Base-by-base conservation (phyloP, 2,113 vertebrate genomes). In the Plectropomus leopardus region DNA sequence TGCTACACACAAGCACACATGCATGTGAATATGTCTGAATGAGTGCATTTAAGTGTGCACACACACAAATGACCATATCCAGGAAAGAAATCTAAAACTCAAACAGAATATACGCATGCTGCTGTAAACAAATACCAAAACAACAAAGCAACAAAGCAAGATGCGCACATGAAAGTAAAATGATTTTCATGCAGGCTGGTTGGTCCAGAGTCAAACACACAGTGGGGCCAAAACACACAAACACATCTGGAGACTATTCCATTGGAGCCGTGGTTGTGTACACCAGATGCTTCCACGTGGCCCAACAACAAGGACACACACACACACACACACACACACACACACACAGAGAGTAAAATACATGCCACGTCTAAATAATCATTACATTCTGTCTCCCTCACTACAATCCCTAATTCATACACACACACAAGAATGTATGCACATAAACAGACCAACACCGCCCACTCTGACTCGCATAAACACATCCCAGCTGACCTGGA, bases 171-270 rank as follows among this genome's bases (percentile, higher is more conserved):
- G 24, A 72, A 72, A 80, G 69, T 28, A 14, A 58, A 84, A 51
- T 82, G 58, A 89, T 78, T 84, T 71, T 53, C 74, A 84, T 72
- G 79, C 58, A 83, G 61, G 15, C 66, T 0, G 26, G 54, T 74
- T 28, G 60, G 77, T 84, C 42, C 23, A 53, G 11, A 88, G 63
- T 77, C 77, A 75, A 79, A 84, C 59, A 72, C 69, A 82, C 80
- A 76, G 63, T 36, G 32, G 53, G 74, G 76, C 87, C 84, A 86
- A 84, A 88, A 73, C 69, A 90, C 81, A 90, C 85, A 93, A 92
- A 92, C 91, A 90, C 88, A 94, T 93, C 90, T 93, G 91, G 92
- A 92, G 75, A 84, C 77, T 44, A 88, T 93, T 91, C 72, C 77
- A 57, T 44, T 83, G 76, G 71, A 88, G 82, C 68, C 80, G 51